Conservation (phyloP, 2,113 vertebrate species). For the Morone saxatilis region DNA sequence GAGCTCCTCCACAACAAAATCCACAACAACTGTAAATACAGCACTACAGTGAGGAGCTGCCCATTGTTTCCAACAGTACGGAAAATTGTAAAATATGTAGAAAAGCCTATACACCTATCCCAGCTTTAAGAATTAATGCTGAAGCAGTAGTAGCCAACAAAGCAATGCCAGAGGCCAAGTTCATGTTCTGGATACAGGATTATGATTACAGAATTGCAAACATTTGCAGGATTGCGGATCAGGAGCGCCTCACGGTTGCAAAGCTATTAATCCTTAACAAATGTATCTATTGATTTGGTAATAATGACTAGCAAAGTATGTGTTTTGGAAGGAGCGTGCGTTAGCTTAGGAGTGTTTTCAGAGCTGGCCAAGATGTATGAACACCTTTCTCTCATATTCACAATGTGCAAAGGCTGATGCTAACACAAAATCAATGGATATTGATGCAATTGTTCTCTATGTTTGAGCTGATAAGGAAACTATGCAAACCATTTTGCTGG, state of each 20-base stretch:
- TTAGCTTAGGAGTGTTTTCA: neutral
- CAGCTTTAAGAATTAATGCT: constrained; percentile 25
- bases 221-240: constrained; percentile 3
- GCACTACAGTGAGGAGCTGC: constrained; percentile 22
- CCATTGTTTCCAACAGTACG: constrained; percentile 7
- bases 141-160: constrained; percentile 12
- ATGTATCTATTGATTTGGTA: constrained; percentile 14
- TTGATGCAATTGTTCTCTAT: constrained; percentile 4
- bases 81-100: neutral
- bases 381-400: neutral
- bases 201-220: constrained; percentile 22
- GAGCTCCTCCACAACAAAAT: constrained; percentile 64
- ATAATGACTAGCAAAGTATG: constrained; percentile 4
- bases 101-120: neutral
- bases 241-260: neutral
- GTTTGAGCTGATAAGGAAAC: constrained; percentile 6
- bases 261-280: constrained; percentile 25
- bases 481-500: constrained; percentile 19
- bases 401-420: neutral
- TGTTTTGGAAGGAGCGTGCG: neutral
- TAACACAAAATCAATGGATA: constrained; percentile 9
- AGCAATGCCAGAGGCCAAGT: constrained; percentile 24
- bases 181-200: constrained; percentile 15
- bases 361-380: neutral
- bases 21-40: constrained; percentile 59